Evolutionary conservation across 2,797 vertebrate genomes (phyloP).

Genomic region (Mico argentatus): DNA sequence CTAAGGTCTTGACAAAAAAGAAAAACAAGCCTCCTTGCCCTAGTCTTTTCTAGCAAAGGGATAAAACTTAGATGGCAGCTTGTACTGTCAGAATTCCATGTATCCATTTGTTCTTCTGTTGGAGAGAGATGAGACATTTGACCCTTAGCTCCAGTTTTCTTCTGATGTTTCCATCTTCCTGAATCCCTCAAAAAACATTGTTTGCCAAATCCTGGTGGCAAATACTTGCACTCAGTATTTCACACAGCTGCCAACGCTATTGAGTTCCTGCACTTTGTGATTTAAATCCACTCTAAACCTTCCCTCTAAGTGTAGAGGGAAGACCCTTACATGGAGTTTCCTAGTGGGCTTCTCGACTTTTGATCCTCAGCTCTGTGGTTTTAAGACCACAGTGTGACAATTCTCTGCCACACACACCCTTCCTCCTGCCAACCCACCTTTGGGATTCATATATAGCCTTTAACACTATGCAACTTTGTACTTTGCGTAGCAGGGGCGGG

Average conservation of each 20-base stretch:
- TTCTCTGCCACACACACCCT: constrained; percentile 36
- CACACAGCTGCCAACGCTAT: neutral
- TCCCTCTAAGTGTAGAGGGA: constrained; percentile 28
- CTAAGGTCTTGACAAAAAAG: constrained; percentile 36
- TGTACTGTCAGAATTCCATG: neutral
- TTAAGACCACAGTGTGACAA: constrained; percentile 64
- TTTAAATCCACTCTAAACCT: constrained; percentile 45
- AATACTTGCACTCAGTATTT: constrained; percentile 43
- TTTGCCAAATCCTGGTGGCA: constrained; percentile 69
- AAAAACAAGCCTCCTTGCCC: neutral
- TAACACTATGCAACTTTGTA: constrained; percentile 98
- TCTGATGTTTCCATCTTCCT: rapidly evolving
- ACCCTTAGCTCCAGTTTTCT: constrained; percentile 33
- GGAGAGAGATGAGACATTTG: constrained; percentile 65
- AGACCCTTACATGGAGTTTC: constrained; percentile 30
- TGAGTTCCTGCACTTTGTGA: constrained; percentile 54
- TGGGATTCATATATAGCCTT: constrained; percentile 83
- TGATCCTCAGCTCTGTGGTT: constrained; percentile 53
- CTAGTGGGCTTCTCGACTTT: constrained; percentile 62
- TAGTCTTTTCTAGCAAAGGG: constrained; percentile 42
- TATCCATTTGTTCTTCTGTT: constrained; percentile 28
- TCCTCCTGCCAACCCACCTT: constrained; percentile 63
- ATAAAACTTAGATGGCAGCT: neutral
- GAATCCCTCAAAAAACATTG: constrained; percentile 25
- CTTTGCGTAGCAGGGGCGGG: constrained; percentile 89